Evolutionary conservation across 2,797 vertebrate genomes (phyloP), one percentile per base, ranked within the genome.

Genomic region (Artibeus lituratus): DNA sequence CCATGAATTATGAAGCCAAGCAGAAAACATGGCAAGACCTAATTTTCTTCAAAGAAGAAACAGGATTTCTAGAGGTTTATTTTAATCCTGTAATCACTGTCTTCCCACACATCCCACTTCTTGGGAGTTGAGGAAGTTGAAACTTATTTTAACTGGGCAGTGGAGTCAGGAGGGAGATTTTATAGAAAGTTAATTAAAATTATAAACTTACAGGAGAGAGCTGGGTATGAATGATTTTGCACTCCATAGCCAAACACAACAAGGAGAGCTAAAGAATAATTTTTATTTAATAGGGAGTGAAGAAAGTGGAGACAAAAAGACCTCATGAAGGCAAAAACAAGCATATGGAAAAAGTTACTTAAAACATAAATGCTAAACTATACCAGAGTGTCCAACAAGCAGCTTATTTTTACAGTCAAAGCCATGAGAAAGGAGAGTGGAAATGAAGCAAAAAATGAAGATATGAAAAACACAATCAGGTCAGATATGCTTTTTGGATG

Each of bases 311-410:
- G 90, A 93, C 80, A 81, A 93, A 94, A 67, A 88, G 72, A 87
- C n/a, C 32, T 94, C 76, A 81, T 76, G 49, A n/a, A 97, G 44
- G 72, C 84, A 96, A 87, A 96, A 93, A 78, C 44, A 95, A 96
- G 65, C 81, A 94, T 97, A 87, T 95, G 93, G 83, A 94, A 98
- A 93, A 97, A 80, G 73, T 93, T 95, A 96, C 59, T 91, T 91
- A 92, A 93, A 91, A 90, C 35, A 80, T 93, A 85, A 76, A 89
- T 91, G 67, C 62, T 90, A 78, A 96, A 57, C 83, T 96, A 21
- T 85, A 87, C 55, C 88, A 93, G 91, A 65, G 94, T 70, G 35
- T 83, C 95, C 85, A 78, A 91, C 22, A 95, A 91, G 42, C 67
- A 97, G 96, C 57, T 93, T 83, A 53, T 59, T 95, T 96, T 93